These are phyloP conservation scores for Empidonax traillii DNA, from an alignment of 2,113 vertebrate species.

Conservation along the genomic window DNA sequence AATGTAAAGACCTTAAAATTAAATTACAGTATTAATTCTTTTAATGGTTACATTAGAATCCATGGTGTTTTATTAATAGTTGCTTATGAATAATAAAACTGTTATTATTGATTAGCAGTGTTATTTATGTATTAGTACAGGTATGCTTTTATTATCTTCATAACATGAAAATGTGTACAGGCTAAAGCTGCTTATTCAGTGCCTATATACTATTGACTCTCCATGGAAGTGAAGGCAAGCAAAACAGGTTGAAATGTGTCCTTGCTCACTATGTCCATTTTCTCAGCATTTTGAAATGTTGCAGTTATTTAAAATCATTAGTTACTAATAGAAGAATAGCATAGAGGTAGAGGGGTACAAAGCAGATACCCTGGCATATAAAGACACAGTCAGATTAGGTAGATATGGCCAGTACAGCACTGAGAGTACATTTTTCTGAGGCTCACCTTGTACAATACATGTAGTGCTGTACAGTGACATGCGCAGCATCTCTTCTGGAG, in stretches of 20 bases:
- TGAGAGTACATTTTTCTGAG: not conserved
- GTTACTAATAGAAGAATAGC: not conserved
- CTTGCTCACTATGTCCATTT: not conserved
- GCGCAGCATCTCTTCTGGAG: not conserved
- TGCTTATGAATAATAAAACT: constrained; percentile 40
- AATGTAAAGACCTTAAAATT: constrained; percentile 53
- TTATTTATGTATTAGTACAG: constrained; percentile 32
- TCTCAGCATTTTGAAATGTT: not conserved
- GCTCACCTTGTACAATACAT: not conserved
- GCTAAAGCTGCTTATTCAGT: not conserved
- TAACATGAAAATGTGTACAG: not conserved
- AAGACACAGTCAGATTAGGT: not conserved
- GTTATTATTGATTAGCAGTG: constrained; percentile 49
- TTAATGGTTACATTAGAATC: constrained; percentile 7
- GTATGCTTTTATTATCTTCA: not conserved
- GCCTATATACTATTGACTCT: not conserved
- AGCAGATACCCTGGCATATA: not conserved
- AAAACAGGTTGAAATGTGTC: not conserved
- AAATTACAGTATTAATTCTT: constrained; percentile 54
- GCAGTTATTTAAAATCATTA: not conserved
- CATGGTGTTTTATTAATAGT: constrained; percentile 14
- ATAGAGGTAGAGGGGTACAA: not conserved
- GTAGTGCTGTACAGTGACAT: no score
- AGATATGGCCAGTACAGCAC: not conserved
- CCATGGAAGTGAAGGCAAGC: not conserved